Base-by-base conservation (phyloP, 2,888 invertebrate genomes). In the Sminthurinus aureus region DNA sequence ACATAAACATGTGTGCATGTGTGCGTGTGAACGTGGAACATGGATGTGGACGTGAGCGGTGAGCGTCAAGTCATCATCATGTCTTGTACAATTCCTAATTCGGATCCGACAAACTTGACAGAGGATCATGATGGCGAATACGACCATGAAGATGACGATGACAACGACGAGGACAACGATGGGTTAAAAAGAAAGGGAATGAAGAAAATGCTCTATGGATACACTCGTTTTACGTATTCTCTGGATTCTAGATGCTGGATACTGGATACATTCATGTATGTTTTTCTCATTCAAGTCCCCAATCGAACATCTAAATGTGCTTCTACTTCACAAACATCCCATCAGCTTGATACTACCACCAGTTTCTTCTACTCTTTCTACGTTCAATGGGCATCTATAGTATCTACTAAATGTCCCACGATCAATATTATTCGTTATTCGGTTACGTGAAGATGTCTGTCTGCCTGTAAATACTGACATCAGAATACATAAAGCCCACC, bases 221-320 rank as follows among this genome's bases (percentile, higher is more conserved):
- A 52, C 13, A 52, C 13, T 11, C 52, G 52, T 13, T 52, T 52
- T 52, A 8, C 52, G 9, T 52, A 52, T 13, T 8, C 52, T 52
- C 8, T 52, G 9, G 52, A 52, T n/a, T n/a, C n/a, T n/a, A n/a
- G n/a, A n/a, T 38, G 3, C 58, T 58, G 4, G 4, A 18, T 58
- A 0, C 58, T 58, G 4, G 4, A 38, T 38, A 38, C 3, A 38
- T 38, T 4, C 38, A 38, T 38, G 38, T 38, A 38, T 38, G 38
- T 38, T 38, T 38, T 58, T 58, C 58, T 15, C 58, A 18, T 58
- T 58, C 73, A 73, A 81, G 73, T 81, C 58, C 74, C 81, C 74
- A 81, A 73, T 64, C 38, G 64, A 81, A 73, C 81, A 75, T 81
- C 73, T 74, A 51, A 4, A 73, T 74, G 81, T 75, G 51, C 18